Evolutionary conservation across 2,113 vertebrate genomes (phyloP).

Genomic region (Syngnathus scovelli): DNA sequence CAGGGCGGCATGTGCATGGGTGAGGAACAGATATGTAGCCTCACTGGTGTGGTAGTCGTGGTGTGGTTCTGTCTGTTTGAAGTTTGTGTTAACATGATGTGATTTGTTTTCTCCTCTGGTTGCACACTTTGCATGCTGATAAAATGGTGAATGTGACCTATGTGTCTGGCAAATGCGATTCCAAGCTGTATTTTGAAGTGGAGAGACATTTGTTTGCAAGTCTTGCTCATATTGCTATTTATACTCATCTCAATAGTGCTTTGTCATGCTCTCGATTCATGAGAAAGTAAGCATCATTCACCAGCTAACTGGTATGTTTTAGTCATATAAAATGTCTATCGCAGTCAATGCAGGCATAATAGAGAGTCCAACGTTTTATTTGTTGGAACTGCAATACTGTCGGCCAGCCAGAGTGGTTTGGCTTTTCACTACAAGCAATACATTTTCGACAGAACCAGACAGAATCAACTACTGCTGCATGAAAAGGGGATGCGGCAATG

Average conservation of each 20-base stretch:
- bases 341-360: conserved; percentile 11
- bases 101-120: background rate
- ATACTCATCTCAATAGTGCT: background rate
- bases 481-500: conserved; percentile 16
- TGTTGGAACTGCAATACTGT: conserved; percentile 23
- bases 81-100: background rate
- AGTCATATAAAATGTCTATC: background rate
- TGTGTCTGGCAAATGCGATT: background rate
- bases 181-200: background rate
- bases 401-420: conserved; percentile 25
- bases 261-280: background rate
- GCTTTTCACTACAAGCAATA: conserved; percentile 32
- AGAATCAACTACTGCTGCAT: conserved; percentile 33
- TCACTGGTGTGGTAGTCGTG: background rate
- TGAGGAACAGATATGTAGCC: background rate
- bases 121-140: background rate
- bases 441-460: conserved; percentile 31
- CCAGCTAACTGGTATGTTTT: background rate
- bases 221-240: background rate
- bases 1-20: background rate
- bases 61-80: background rate
- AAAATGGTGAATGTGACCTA: background rate
- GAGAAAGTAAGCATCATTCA: background rate
- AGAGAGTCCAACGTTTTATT: conserved; percentile 7
- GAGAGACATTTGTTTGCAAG: background rate